Evolutionary conservation across 2,113 vertebrate species (phyloP).

Genomic region (human (Homo sapiens)): DNA sequence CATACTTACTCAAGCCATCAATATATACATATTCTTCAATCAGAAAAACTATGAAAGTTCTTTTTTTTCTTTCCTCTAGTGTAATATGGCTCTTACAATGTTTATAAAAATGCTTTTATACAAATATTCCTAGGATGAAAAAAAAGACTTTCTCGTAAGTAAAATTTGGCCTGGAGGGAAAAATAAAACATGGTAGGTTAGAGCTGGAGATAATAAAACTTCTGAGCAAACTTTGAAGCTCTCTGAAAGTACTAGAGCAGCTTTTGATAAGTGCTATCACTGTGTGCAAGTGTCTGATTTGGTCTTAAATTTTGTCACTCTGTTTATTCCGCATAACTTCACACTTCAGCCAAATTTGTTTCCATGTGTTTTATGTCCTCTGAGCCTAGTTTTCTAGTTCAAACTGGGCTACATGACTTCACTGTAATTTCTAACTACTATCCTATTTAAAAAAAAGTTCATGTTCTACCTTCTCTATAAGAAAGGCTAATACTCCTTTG

Average conservation of each 20-base stretch:
- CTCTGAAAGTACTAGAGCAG: neutral
- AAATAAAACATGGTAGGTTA: neutral
- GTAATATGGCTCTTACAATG: neutral
- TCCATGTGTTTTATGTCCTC: neutral
- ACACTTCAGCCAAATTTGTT: neutral
- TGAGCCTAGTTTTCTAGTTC: neutral
- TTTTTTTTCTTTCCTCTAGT: neutral
- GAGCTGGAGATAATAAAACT: neutral
- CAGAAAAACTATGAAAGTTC: neutral
- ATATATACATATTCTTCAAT: neutral
- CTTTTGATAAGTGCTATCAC: neutral
- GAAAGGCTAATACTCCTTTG: neutral
- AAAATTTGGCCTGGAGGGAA: neutral
- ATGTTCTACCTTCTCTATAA: neutral
- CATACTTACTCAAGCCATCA: neutral
- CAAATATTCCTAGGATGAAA: neutral
- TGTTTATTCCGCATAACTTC: neutral
- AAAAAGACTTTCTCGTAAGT: neutral
- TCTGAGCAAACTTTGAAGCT: neutral
- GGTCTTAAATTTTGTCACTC: neutral
- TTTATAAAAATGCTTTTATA: neutral
- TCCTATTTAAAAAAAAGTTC: neutral
- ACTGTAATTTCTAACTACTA: neutral
- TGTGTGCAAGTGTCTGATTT: neutral
- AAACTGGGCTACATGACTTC: neutral